Percentiles rank a stretch among this genome's conserved stretches.
phyloP scores from a whole-genome alignment of 2,888 invertebrate species.

The Caenorhabditis sp. region DNA sequence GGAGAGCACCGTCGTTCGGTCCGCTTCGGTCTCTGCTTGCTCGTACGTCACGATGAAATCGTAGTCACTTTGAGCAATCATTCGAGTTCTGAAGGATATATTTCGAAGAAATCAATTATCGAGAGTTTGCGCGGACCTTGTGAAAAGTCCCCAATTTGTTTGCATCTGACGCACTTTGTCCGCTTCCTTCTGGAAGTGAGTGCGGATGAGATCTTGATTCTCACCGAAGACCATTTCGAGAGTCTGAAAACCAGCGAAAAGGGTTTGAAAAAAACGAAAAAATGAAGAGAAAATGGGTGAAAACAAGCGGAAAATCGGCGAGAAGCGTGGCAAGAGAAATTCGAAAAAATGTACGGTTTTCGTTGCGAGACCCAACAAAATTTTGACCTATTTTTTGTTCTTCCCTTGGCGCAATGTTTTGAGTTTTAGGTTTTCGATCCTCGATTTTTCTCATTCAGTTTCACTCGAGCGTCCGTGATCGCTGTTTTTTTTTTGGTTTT shows the following conservation, averaged over 20 bases:
- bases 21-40: constrained; percentile 41
- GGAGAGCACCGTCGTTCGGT: constrained; percentile 42
- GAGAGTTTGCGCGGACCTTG: constrained; percentile 30
- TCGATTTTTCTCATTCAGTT: too few relatives aligned
- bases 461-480: too few relatives aligned
- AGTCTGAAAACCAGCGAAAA: neutral
- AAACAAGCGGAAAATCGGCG: neutral
- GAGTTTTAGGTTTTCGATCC: too few relatives aligned
- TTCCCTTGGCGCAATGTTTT: too few relatives aligned
- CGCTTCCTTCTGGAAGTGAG: constrained; percentile 60
- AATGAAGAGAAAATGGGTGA: neutral
- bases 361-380: too few relatives aligned
- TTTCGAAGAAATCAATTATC: too few relatives aligned
- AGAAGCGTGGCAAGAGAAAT: too few relatives aligned
- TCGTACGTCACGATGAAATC: constrained; percentile 62
- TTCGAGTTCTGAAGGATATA: constrained; percentile 38
- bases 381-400: too few relatives aligned
- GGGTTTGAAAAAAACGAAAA: neutral
- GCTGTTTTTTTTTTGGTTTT: too few relatives aligned
- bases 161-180: constrained; percentile 56
- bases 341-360: too few relatives aligned
- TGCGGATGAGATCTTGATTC: constrained; percentile 52
- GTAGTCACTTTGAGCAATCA: constrained; percentile 62
- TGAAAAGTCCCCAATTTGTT: constrained; percentile 52
- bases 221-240: constrained; percentile 58